Evolutionary conservation across 2,888 invertebrate genomes (phyloP).

Genomic region (Idaea biselata): DNA sequence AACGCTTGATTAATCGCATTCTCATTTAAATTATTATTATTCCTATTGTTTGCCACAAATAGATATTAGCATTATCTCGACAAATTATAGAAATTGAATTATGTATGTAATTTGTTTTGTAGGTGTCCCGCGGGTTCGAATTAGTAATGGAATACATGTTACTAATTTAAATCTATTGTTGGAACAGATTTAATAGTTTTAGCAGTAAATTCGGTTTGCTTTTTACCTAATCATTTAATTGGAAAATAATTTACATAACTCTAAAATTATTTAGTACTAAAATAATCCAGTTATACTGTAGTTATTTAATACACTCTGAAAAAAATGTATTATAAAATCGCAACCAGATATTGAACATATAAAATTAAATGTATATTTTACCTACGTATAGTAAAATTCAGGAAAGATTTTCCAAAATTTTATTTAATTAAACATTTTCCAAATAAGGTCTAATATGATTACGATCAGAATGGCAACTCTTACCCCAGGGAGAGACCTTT

Average conservation of each 20-base stretch:
- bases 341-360: too few species aligned
- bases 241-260: not conserved
- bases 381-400: not conserved
- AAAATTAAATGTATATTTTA: not conserved
- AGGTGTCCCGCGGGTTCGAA: slow-evolving; percentile 32
- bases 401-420: not conserved
- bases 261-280: too few species aligned
- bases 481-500: slow-evolving; percentile 22
- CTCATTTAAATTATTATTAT: slow-evolving; percentile 30
- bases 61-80: slow-evolving; percentile 31
- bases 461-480: slow-evolving; percentile 53
- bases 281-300: too few species aligned
- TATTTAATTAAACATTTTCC: slow-evolving; percentile 21
- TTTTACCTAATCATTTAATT: not conserved
- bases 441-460: slow-evolving; percentile 58
- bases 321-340: too few species aligned
- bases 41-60: slow-evolving; percentile 25
- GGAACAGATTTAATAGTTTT: not conserved
- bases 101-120: slow-evolving; percentile 31
- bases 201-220: not conserved
- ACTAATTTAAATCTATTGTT: not conserved
- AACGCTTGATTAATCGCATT: slow-evolving; percentile 41
- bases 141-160: slow-evolving; percentile 9
- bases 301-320: too few species aligned
- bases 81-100: slow-evolving; percentile 26